Evolutionary conservation across 2,888 invertebrate species (phyloP).

Genomic region (Philereme transversata): DNA sequence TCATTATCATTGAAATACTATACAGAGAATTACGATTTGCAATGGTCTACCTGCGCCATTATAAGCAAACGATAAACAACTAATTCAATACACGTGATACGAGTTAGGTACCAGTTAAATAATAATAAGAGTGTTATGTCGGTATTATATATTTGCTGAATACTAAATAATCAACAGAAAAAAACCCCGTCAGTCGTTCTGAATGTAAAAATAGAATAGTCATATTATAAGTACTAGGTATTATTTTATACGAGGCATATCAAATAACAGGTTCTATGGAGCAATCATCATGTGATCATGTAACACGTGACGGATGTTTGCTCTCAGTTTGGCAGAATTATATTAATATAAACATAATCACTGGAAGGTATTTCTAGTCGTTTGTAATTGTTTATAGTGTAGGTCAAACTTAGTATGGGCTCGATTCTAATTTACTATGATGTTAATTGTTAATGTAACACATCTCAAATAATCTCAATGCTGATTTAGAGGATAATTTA

Average conservation of each 20-base stretch:
- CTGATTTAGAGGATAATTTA: too few relatives aligned
- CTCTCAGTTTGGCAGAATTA: slow-evolving; percentile 5
- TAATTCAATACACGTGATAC: too few relatives aligned
- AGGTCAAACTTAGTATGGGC: too few relatives aligned
- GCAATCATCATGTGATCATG: slow-evolving; percentile 18
- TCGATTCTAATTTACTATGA: too few relatives aligned
- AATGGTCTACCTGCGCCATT: background rate
- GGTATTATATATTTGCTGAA: too few relatives aligned
- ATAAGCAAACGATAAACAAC: background rate
- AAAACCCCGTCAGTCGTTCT: background rate
- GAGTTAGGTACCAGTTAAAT: too few relatives aligned
- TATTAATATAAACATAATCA: background rate
- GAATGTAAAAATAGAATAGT: background rate
- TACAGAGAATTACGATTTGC: background rate
- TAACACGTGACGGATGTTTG: slow-evolving; percentile 4
- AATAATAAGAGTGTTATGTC: too few relatives aligned
- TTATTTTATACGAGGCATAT: slow-evolving; percentile 8
- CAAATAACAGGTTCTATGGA: slow-evolving; percentile 18
- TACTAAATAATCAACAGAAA: too few relatives aligned
- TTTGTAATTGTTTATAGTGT: too few relatives aligned
- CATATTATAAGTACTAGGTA: slow-evolving; percentile 8
- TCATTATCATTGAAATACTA: background rate
- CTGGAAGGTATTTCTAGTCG: background rate
- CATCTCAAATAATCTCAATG: too few relatives aligned
- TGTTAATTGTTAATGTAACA: too few relatives aligned